phyloP scores from a whole-genome alignment of 2,113 vertebrate species.

The Sturnus vulgaris region DNA sequence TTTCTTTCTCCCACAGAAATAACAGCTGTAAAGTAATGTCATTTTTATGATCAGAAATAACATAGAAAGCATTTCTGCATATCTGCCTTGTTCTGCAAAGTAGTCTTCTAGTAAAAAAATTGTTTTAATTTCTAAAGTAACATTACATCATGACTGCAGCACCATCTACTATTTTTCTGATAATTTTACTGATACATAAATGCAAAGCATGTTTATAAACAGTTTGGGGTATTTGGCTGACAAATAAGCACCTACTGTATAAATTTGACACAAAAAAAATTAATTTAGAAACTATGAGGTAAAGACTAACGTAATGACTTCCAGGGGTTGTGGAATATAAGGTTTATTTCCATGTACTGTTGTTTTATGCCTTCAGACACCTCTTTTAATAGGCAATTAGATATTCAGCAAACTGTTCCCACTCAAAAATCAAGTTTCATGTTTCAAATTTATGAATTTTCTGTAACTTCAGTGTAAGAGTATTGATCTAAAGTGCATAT shows the following conservation, averaged over 20 bases:
- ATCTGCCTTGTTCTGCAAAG: neutral
- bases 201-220: neutral
- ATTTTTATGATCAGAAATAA: neutral
- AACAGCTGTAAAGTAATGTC: neutral
- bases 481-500: neutral
- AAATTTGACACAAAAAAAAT: neutral
- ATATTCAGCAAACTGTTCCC: neutral
- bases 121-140: neutral
- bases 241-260: neutral
- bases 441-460: neutral
- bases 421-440: neutral
- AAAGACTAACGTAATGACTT: neutral
- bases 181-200: neutral
- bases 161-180: neutral
- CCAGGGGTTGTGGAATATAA: neutral
- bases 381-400: neutral
- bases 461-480: neutral
- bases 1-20: neutral
- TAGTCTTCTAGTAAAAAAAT: neutral
- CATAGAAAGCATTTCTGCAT: neutral
- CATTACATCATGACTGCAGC: neutral
- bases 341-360: neutral
- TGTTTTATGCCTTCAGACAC: neutral
- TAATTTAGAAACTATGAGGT: neutral
- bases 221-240: neutral